phyloP scores from a whole-genome alignment of 2,888 invertebrate genomes.

The Thelaira solivaga region DNA sequence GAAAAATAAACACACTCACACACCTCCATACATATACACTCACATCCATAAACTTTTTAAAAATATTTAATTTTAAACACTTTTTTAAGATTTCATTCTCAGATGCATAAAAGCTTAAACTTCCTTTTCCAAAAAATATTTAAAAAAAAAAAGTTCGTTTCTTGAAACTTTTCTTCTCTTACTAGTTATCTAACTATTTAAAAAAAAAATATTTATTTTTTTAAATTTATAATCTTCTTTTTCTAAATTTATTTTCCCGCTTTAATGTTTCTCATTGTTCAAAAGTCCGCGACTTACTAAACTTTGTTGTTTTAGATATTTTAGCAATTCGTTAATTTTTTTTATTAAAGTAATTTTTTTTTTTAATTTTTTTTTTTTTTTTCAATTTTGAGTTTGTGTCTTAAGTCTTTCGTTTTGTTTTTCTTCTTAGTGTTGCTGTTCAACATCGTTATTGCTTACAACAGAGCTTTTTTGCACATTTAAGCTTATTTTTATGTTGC shows the following conservation, averaged over 20 bases:
- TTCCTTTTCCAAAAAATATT: neutral
- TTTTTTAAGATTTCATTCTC: no score
- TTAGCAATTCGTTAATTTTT: constrained; percentile 49
- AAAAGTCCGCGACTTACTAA: constrained; percentile 52
- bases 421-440: neutral
- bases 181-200: neutral
- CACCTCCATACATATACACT: no score
- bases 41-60: no score
- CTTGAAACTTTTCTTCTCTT: neutral
- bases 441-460: constrained; percentile 25
- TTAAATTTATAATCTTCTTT: neutral
- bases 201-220: neutral
- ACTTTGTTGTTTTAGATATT: constrained; percentile 40
- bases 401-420: constrained; percentile 54
- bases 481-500: constrained; percentile 37
- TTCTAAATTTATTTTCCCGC: constrained; percentile 38
- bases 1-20: neutral
- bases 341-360: constrained; percentile 44
- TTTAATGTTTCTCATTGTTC: constrained; percentile 45
- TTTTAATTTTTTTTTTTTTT: neutral
- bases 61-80: no score
- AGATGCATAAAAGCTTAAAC: no score
- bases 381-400: constrained; percentile 49
- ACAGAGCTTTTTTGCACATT: constrained; percentile 39
- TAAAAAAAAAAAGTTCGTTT: neutral